These are phyloP conservation scores for Andrena camellia DNA, from an alignment of 2,888 invertebrate genomes.

Conservation along the genomic window DNA sequence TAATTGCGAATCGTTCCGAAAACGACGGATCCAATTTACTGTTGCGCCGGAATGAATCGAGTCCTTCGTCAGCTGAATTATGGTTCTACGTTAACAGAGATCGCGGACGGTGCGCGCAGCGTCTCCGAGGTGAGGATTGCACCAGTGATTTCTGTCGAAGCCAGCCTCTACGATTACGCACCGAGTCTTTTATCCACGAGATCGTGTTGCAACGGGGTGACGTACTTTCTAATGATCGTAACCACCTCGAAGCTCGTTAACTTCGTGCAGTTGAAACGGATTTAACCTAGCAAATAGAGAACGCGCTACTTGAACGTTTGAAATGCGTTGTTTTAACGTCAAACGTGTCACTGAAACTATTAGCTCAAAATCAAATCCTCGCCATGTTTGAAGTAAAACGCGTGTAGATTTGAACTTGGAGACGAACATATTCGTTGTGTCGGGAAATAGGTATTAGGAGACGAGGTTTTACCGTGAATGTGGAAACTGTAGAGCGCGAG, in stretches of 20 bases:
- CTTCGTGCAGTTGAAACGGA: constrained; percentile 14
- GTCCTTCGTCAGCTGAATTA: constrained; percentile 35
- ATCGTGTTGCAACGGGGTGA: constrained; percentile 50
- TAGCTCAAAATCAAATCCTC: not conserved
- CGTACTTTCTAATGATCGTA: constrained; percentile 55
- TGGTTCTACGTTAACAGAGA: not conserved
- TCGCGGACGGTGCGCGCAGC: not conserved
- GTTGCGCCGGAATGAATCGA: constrained; percentile 39
- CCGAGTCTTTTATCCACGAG: constrained; percentile 34
- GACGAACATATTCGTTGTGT: not conserved
- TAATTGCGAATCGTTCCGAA: constrained; percentile 73
- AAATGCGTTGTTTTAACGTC: not conserved
- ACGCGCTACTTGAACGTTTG: constrained; percentile 2
- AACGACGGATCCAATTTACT: constrained; percentile 54
- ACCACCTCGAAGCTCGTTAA: constrained; percentile 34
- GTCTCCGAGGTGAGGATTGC: constrained; percentile 6
- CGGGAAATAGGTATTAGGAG: not conserved
- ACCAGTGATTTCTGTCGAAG: constrained; percentile 11
- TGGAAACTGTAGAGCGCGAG: not conserved
- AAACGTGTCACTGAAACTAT: not conserved
- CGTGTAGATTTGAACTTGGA: not conserved
- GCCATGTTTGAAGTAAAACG: not conserved
- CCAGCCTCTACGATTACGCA: constrained; percentile 19
- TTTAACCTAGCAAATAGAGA: constrained; percentile 11
- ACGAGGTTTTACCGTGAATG: not conserved